Conservation (phyloP, 2,888 invertebrate species). For the Plutella xylostella region DNA sequence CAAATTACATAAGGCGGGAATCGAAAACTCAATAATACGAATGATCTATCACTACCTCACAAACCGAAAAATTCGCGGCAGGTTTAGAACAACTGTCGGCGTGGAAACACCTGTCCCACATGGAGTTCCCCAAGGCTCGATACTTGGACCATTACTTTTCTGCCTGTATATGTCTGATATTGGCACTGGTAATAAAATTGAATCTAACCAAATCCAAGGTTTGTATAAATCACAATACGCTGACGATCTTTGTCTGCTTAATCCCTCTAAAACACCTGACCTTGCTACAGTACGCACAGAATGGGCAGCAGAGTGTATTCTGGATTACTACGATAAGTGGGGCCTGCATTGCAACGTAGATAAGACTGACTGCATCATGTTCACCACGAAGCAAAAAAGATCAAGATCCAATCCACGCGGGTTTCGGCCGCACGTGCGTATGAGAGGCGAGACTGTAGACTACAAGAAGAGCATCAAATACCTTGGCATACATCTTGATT, state of each 20-base stretch:
- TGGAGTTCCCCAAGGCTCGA: constrained; percentile 2
- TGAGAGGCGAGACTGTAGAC: not conserved
- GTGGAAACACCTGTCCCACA: not conserved
- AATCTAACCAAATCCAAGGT: not conserved
- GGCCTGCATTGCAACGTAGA: constrained; percentile 6
- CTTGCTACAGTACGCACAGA: not conserved
- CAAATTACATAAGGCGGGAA: constrained; percentile 6
- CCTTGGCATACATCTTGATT: not conserved
- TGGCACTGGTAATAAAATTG: not conserved
- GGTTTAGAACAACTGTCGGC: not conserved
- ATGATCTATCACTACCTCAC: constrained; percentile 9
- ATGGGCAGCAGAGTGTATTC: constrained; percentile 4
- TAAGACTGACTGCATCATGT: constrained; percentile 5
- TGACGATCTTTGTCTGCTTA: constrained; percentile 6
- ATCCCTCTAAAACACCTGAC: not conserved
- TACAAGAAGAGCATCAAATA: not conserved
- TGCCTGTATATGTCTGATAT: constrained; percentile 1
- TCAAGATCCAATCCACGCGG: not conserved
- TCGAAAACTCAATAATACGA: constrained; percentile 7
- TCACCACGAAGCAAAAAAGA: not conserved
- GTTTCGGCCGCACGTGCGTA: not conserved
- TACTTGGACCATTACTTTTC: constrained; percentile 1
- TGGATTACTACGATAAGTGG: constrained; percentile 5
- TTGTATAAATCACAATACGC: constrained; percentile 2
- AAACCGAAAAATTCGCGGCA: not conserved